Base-by-base conservation (phyloP, 2,888 invertebrate genomes). In the Machimus atricapillus region DNA sequence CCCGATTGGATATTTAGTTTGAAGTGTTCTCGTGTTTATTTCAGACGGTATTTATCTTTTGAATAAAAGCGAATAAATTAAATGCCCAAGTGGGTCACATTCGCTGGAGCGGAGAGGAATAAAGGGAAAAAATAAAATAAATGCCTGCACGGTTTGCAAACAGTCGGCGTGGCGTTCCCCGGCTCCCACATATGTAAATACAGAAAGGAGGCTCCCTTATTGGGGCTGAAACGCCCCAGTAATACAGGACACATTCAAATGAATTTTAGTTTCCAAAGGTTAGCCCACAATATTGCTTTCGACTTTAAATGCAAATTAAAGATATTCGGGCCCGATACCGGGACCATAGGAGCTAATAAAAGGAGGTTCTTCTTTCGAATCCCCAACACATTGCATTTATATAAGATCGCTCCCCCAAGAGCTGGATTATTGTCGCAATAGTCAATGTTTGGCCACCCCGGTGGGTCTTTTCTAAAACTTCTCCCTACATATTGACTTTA, bases 181-280 rank as follows among this genome's bases (percentile, higher is more conserved):
- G 76, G 12, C n/a, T 1, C 8, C 40, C 40, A 76, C 76, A 66
- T 82, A 82, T 82, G 82, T 40, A 82, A 66, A 82, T 82, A 82
- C 19, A 19, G 19, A 58, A 7, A 82, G 19, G 40, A 82, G 56
- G 1, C 19, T 37, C 34, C 14, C 6, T 31, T 56, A 31, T 56
- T 56, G 56, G 31, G 56, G 31, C 56, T 52, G 56, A 37, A 23
- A 34, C 14, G 34, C 81, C 56, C 16, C 23, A 81, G 81, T n/a
- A 56, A 19, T 82, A 66, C 58, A 82, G 82, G 82, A 66, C 52
- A 82, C 82, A 82, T 82, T 82, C 82, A 82, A 82, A 82, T 85
- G 85, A 74, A 74, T 85, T 85, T 85, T 85, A 85, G 85, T 85
- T 85, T 85, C 46, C n/a, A 85, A 85, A 85, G 74, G 85, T 85